Percentiles rank a stretch among this genome's conserved stretches.
Conservation (phyloP, 1,140 invertebrate genomes). For the Branchinecta lindahli region DNA sequence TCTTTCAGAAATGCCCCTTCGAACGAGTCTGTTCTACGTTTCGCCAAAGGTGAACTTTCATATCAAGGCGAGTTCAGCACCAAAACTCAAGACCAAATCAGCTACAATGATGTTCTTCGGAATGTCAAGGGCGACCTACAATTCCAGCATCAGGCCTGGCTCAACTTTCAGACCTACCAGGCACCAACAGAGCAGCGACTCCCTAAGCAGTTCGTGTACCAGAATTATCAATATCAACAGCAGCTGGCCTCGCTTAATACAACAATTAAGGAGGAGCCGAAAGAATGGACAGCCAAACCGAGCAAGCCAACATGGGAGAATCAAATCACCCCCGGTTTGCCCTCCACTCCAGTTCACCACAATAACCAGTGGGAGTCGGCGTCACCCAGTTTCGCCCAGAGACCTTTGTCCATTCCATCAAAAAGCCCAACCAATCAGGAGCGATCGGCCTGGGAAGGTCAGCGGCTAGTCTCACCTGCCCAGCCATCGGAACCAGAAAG, state of each 20-base stretch:
- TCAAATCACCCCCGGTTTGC: neutral
- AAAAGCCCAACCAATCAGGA: neutral
- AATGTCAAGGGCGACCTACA: neutral
- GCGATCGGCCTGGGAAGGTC: neutral
- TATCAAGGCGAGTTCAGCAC: neutral
- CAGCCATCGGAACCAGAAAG: conserved; percentile 7
- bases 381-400: neutral
- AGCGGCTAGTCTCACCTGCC: neutral
- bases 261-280: neutral
- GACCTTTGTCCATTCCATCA: neutral
- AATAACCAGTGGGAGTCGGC: neutral
- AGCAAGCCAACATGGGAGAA: neutral
- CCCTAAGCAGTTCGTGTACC: neutral
- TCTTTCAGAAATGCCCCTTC: neutral
- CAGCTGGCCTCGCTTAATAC: neutral
- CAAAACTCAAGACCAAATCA: neutral
- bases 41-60: neutral
- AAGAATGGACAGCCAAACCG: neutral
- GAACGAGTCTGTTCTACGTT: neutral
- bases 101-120: neutral
- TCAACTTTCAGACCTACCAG: neutral
- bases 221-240: neutral
- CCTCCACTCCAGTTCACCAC: neutral
- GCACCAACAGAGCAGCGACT: neutral
- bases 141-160: neutral